phyloP scores from a whole-genome alignment of 2,888 invertebrate genomes.

The Dione vanillae region DNA sequence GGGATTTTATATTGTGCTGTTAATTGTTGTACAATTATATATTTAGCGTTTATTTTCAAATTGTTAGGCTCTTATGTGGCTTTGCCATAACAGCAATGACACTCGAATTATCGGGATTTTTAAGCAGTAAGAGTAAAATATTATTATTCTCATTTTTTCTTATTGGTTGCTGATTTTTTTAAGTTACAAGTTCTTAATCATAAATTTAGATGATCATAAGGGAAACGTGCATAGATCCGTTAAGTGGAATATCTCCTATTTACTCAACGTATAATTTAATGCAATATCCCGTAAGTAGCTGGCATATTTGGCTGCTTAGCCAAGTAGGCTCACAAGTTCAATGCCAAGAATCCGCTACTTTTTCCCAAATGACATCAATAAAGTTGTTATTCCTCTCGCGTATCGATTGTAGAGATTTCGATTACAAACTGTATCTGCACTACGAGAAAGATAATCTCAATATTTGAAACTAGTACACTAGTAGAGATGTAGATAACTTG shows the following conservation, averaged over 20 bases:
- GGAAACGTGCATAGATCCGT: conserved; percentile 8
- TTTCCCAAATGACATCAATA: conserved; percentile 57
- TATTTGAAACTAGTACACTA: neutral
- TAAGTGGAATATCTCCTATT: conserved; percentile 21
- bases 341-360: conserved; percentile 74
- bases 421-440: conserved; percentile 30
- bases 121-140: too few relatives aligned
- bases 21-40: conserved; percentile 18
- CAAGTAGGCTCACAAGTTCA: conserved; percentile 77
- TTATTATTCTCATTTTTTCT: too few relatives aligned
- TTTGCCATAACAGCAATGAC: neutral
- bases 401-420: conserved; percentile 32
- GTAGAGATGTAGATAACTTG: neutral
- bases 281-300: conserved; percentile 35
- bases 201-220: neutral
- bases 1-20: conserved; percentile 10
- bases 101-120: too few relatives aligned
- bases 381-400: conserved; percentile 56
- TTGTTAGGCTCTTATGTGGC: neutral
- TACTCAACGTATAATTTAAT: conserved; percentile 34
- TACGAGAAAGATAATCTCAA: conserved; percentile 13
- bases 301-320: conserved; percentile 71
- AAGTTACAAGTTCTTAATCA: neutral
- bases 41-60: neutral
- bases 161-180: too few relatives aligned